Evolutionary conservation across 2,113 vertebrate species (phyloP), one percentile per base, ranked within the genome.

Genomic region (Corythaeola cristata): DNA sequence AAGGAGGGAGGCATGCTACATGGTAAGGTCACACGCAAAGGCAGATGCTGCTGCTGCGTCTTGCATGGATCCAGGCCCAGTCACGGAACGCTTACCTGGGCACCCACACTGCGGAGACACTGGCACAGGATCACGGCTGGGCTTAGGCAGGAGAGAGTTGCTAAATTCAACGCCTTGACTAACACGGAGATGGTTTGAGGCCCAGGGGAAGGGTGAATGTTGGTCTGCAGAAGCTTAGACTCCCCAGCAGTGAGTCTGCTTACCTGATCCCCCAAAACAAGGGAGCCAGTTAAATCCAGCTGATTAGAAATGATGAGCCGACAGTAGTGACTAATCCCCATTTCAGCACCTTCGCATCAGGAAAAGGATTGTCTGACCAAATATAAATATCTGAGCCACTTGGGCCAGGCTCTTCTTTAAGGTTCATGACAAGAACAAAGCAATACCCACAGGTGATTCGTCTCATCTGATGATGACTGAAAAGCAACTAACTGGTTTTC

Each of bases 1-100:
- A 49, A 13, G 24, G 37, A 85, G 24, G 41, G 12, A 77, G 69
- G 78, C 73, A 67, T 9, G 13, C 15, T 77, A 37, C 23, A 4
- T 4, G 6, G 0, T 22, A 75, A 44, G 41, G 41, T 44, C 41
- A 33, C 7, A 44, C 44, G 9, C 0, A 11, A 35, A 1, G 5
- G 49, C 15, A 85, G 64, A 78, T 17, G 39, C 53, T 60, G 45
- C 35, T 60, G 49, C 62, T 39, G 47, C 3, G 1, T 33, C 35
- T 56, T 33, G 27, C 11, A 4, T 15, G n/a, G 59, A 89, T 37
- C 30, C 81, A n/a, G 11, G 58, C 24, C 33, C 66, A 67, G 47
- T 26, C 66, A 41, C 41, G 72, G 50, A 35, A 33, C 0, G 0
- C 19, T 21, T 6, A 35, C 27, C 69, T 35, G 63, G 41, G 56